A percentile compares a stretch with the other conserved stretches of the same genome.
These are phyloP conservation scores for Belgica antarctica DNA, from an alignment of 2,888 invertebrate species.

Conservation along the genomic window DNA sequence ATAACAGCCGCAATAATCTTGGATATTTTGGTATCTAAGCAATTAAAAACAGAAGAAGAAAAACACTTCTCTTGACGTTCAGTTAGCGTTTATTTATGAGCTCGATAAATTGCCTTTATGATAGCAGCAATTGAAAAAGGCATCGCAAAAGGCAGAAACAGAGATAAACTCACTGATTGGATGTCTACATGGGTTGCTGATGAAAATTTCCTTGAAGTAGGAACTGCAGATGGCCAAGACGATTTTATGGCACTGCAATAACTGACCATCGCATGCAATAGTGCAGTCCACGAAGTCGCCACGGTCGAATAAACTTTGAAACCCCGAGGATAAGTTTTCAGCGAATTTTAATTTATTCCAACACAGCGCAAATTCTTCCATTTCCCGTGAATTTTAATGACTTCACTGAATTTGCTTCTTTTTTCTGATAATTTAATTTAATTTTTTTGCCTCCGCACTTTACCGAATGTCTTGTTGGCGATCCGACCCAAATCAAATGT, in stretches of 20 bases:
- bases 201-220: slow-evolving; percentile 57
- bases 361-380: slow-evolving; percentile 54
- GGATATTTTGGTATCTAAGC: background rate
- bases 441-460: background rate
- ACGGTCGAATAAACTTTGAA: slow-evolving; percentile 55
- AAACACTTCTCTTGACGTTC: background rate
- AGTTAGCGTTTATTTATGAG: background rate
- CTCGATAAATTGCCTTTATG: too few relatives aligned
- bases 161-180: slow-evolving; percentile 54
- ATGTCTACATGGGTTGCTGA: slow-evolving; percentile 56
- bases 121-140: too few relatives aligned
- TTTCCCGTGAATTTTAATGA: slow-evolving; percentile 29
- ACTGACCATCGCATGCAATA: slow-evolving; percentile 57
- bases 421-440: slow-evolving; percentile 26
- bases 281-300: slow-evolving; percentile 58
- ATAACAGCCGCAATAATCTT: background rate
- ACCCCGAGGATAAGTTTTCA: slow-evolving; percentile 55
- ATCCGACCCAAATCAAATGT: slow-evolving; percentile 28
- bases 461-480: too few relatives aligned
- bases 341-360: slow-evolving; percentile 55
- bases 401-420: background rate
- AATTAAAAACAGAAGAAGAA: background rate
- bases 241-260: slow-evolving; percentile 58
- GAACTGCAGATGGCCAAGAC: slow-evolving; percentile 58
- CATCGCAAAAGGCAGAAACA: background rate